phyloP scores from a whole-genome alignment of 2,888 invertebrate species.

The Scaptomyza polygonia region DNA sequence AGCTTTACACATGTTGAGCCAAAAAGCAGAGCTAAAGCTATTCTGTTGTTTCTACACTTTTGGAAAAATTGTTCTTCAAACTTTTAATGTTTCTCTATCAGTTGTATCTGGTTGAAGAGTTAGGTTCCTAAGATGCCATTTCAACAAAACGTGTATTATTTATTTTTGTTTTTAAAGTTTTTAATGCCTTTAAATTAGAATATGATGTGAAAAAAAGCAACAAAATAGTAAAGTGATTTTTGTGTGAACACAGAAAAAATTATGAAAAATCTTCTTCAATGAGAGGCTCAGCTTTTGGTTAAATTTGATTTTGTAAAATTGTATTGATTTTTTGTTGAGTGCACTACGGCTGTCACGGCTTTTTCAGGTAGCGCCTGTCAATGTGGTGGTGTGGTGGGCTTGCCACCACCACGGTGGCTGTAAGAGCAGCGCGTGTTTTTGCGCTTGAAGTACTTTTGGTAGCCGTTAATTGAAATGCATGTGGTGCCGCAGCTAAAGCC shows the following conservation, averaged over 20 bases:
- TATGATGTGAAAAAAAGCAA: too few relatives aligned
- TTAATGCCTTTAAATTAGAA: too few relatives aligned
- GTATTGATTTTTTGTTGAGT: background rate
- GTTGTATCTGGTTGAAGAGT: too few relatives aligned
- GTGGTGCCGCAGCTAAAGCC: constrained; percentile 52
- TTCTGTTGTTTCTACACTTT: background rate
- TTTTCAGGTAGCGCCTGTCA: constrained; percentile 29
- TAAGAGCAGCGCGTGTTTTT: constrained; percentile 69
- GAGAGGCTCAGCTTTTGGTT: too few relatives aligned
- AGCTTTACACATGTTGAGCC: background rate
- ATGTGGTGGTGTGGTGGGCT: constrained; percentile 24
- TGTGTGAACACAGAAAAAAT: too few relatives aligned
- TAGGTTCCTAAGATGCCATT: too few relatives aligned
- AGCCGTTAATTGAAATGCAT: constrained; percentile 78
- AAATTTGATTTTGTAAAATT: too few relatives aligned
- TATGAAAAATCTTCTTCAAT: too few relatives aligned
- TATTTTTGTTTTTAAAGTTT: too few relatives aligned
- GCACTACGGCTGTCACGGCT: constrained; percentile 19
- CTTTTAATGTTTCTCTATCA: too few relatives aligned
- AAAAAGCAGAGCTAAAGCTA: constrained; percentile 14
- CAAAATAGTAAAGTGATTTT: too few relatives aligned
- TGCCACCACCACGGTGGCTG: constrained; percentile 31
- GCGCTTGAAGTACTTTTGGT: constrained; percentile 73
- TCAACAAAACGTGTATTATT: too few relatives aligned
- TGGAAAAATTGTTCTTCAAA: background rate